Base-by-base conservation (phyloP, 2,797 vertebrate genomes). In the Diplodus sargus region DNA sequence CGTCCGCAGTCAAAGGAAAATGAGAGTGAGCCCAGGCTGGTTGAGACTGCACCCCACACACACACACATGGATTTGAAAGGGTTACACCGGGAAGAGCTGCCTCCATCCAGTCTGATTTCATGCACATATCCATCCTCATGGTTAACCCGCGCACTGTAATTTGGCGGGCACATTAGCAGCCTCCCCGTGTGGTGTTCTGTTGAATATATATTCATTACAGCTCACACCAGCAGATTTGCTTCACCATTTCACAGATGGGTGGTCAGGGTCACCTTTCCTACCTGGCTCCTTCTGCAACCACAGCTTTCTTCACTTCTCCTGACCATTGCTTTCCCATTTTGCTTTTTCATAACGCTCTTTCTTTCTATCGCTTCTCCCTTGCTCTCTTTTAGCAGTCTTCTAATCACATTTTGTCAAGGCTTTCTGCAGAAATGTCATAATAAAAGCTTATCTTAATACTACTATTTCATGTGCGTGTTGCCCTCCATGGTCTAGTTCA, bases 201-300 rank as follows among this genome's bases (percentile, higher is more conserved):
- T 60, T 85, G 91, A 89, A 91, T 91, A 89, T 92, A 86, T 89
- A 89, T 92, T 92, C 89, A 93, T 93, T 91, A 93, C 63, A 74
- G 79, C 74, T 65, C 70, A 79, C 88, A 87, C 75, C 87, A 87
- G 83, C 85, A 91, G 71, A 84, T 84, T 90, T 85, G 65, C 64
- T 84, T 88, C 57, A 90, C 88, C 80, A 93, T 94, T 93, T 93
- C 92, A 93, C 92, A 91, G 84, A 89, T 90, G 91, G 79, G 51
- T 91, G 87, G 48, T 85, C 90, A 85, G 89, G 93, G 93, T 93
- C 92, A 94, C 93, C 92, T 94, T 93, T 68, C 83, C 82, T 89
- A 89, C 87, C 85, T 89, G 83, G 66, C 79, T 85, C 78, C 70
- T 81, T 84, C 79, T 86, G 81, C 74, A 80, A 54, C 78, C 84